Base-by-base conservation (phyloP, 2,888 invertebrate species). In the Rhagium mordax region DNA sequence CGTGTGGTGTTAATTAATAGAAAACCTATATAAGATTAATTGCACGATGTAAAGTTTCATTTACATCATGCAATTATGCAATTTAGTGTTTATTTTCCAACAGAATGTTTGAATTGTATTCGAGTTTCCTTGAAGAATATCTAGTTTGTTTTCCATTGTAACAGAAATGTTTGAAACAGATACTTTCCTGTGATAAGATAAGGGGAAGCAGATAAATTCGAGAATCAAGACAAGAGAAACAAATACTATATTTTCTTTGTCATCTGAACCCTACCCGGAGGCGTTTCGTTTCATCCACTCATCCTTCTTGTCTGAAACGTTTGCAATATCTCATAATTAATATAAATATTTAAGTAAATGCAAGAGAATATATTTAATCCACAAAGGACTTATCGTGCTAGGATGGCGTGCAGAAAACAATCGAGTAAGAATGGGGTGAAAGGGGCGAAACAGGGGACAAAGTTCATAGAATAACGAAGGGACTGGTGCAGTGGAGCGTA, bases 401-500 rank as follows among this genome's bases (percentile, higher is more conserved):
- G 41, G 53, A n/a, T 65, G 41, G 53, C 65, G 65, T 65, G 65
- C 65, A n/a, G 53, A 53, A 65, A 65, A 65, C 65, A 53, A 65
- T 65, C 65, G 33, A 65, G 33, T 27, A 27, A 29, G 33, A 33
- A n/a, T 27, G 15, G 41, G 16, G 29, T 10, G 18, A 2, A 18
- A 8, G 59, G 65, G 53, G 16, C n/a, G 41, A 47, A 65, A 18
- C 15, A 55, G 20, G 41, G 65, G 53, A 65, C 53, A 65, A 29
- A 65, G 20, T 53, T 65, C 33, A 21, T 13, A 41, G 48, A 15
- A 33, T 57, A 16, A 21, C 15, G 15, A 20, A 18, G 57, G 57
- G 41, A 20, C 27, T 55, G n/a, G 73, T 69, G 70, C 77, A 78
- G 29, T 61, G 69, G 64, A 73, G 71, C 76, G 76, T 64, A 65